These are phyloP conservation scores for Enteromius radiatus DNA, from an alignment of 2,797 vertebrate species.

Conservation along the genomic window DNA sequence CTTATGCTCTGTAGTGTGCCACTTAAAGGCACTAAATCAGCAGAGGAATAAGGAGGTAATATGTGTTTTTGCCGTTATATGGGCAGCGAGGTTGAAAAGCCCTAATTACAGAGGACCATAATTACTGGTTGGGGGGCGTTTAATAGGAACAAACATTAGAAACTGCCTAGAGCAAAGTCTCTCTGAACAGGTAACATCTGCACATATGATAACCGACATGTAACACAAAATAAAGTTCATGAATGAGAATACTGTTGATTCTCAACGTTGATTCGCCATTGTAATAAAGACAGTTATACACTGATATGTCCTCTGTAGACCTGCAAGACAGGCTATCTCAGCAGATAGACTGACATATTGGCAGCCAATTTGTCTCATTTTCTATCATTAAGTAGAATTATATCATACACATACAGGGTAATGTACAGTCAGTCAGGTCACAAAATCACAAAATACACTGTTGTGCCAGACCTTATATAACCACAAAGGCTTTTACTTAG, in stretches of 20 bases:
- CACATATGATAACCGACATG: neutral
- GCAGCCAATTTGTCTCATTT: neutral
- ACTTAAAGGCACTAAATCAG: conserved; percentile 41
- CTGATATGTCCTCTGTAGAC: neutral
- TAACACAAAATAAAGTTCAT: neutral
- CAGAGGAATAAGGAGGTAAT: conserved; percentile 29
- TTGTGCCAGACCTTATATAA: neutral
- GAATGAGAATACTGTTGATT: neutral
- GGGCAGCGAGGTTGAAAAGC: conserved; percentile 50
- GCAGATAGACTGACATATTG: neutral
- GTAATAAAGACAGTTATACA: neutral
- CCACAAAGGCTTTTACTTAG: neutral
- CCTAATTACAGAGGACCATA: conserved; percentile 63
- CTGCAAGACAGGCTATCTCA: neutral
- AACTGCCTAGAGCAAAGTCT: neutral
- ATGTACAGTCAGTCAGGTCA: neutral
- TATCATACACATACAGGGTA: neutral
- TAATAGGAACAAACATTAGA: conserved; percentile 35
- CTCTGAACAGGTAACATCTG: neutral
- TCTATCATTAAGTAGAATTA: conserved; percentile 1
- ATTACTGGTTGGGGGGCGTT: conserved; percentile 33
- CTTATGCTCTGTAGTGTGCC: conserved; percentile 23
- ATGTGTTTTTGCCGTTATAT: conserved; percentile 47
- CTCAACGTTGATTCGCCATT: neutral
- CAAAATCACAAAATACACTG: neutral